A percentile compares a stretch with the other conserved stretches of the same genome.
Evolutionary conservation across 2,888 invertebrate species (phyloP).

Genomic region (Antheraea yamamai): DNA sequence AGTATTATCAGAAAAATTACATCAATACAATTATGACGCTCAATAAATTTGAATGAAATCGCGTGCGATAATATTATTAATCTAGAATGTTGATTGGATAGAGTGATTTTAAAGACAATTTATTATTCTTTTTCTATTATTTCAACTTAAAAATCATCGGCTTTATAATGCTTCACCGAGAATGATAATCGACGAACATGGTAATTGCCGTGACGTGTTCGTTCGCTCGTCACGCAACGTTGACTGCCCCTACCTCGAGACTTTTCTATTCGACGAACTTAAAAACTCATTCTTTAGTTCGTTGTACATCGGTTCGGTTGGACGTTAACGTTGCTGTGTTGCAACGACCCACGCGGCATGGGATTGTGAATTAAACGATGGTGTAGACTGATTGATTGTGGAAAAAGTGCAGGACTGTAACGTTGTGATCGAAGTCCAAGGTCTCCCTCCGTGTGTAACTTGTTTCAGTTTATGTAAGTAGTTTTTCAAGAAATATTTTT

Average conservation of each 20-base stretch:
- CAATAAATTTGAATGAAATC: conserved; percentile 23
- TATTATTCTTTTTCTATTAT: conserved; percentile 12
- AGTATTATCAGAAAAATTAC: background rate
- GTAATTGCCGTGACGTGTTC: conserved; percentile 68
- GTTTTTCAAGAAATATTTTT: conserved; percentile 34
- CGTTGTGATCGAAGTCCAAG: conserved; percentile 67
- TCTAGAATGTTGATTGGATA: conserved; percentile 21
- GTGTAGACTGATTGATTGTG: conserved; percentile 37
- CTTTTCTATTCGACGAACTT: conserved; percentile 45
- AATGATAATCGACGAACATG: conserved; percentile 62
- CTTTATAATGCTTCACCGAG: conserved; percentile 50
- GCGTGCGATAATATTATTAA: conserved; percentile 21
- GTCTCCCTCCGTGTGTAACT: conserved; percentile 53
- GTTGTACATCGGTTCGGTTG: conserved; percentile 44
- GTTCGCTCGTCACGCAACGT: conserved; percentile 69
- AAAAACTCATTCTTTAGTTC: conserved; percentile 39
- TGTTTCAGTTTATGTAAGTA: conserved; percentile 58
- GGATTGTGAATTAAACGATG: conserved; percentile 46
- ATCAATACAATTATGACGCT: background rate
- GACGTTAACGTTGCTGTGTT: conserved; percentile 42
- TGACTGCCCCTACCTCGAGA: conserved; percentile 66
- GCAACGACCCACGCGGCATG: conserved; percentile 56
- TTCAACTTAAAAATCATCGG: conserved; percentile 26
- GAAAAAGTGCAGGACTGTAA: conserved; percentile 50
- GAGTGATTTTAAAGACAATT: conserved; percentile 15